Evolutionary conservation across 2,797 vertebrate species (phyloP), one percentile per base, ranked within the genome.

Genomic region (Semaprochilodus insignis): DNA sequence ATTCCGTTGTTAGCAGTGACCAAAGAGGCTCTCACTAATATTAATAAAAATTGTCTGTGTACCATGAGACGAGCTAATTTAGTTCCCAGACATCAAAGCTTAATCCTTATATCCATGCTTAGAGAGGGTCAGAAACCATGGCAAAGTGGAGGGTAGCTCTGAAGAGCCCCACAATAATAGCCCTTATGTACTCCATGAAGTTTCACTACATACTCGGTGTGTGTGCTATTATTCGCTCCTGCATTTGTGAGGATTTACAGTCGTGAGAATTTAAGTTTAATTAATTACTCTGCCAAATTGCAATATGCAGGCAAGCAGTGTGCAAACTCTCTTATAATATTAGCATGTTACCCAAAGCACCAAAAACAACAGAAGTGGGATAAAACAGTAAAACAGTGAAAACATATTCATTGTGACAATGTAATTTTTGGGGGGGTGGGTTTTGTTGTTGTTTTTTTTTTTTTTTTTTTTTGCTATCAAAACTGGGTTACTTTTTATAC

Each of bases 71-170:
- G 1, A 59, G 57, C n/a, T 13, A 16, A 54, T 16, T 52, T 34
- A 27, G 7, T 10, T 55, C 16, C 52, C 19, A 36, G 54, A 11
- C 52, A 21, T 74, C 10, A n/a, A 36, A 54, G 16, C 25, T 31
- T 74, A 40, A 59, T 74, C 11, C 72, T 36, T 36, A 21, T 44
- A 23, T 17, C 1, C 52, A 59, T 14, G 27, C 48, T 52, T 10
- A 74, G 16, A 40, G n/a, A 31, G 71, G 69, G 48, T 51, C 69
- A 52, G 69, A 71, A 36, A 71, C 44, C 23, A 36, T 71, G 44
- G 67, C 21, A 71, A 71, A 71, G 40, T 6, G 16, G 10, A 72
- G 23, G n/a, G 4, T 25, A 51, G 6, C 69, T 71, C n/a, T 27
- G 4, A 52, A 54, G 48, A 27, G 23, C n/a, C 34, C 66, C 36